Percentiles rank a stretch among this genome's conserved stretches.
These are phyloP conservation scores for Agonopterix heracliana DNA, from an alignment of 2,888 invertebrate species.

Conservation along the genomic window DNA sequence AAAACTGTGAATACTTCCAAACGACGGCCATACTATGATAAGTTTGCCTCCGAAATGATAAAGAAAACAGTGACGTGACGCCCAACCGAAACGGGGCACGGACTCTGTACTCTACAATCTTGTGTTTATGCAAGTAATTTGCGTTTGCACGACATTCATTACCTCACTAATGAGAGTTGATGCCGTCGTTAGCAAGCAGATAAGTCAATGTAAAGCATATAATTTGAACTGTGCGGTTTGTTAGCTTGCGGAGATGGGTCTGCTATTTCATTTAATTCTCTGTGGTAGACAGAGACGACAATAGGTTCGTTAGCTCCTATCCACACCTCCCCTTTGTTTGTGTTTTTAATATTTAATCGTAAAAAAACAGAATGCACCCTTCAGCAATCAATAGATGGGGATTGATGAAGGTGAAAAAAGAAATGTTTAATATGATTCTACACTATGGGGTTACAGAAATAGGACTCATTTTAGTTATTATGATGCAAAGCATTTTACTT, in stretches of 20 bases:
- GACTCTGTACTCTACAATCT: slow-evolving; percentile 23
- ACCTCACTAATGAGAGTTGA: slow-evolving; percentile 12
- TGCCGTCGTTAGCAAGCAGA: background rate
- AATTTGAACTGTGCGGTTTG: background rate
- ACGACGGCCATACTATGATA: slow-evolving; percentile 79
- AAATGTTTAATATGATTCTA: no score
- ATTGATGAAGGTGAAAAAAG: no score
- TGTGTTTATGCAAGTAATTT: slow-evolving; percentile 6
- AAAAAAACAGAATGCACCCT: no score
- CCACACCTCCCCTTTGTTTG: background rate
- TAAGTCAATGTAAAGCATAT: slow-evolving; percentile 18
- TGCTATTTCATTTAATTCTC: slow-evolving; percentile 2
- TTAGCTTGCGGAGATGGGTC: background rate
- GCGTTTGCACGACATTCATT: slow-evolving; percentile 25
- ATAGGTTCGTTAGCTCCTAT: background rate
- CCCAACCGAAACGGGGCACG: slow-evolving; percentile 27
- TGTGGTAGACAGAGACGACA: slow-evolving; percentile 4
- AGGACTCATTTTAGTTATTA: no score
- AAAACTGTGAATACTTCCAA: slow-evolving; percentile 80
- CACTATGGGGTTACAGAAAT: no score
- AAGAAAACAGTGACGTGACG: slow-evolving; percentile 67
- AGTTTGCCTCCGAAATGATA: slow-evolving; percentile 76
- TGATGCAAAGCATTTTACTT: no score
- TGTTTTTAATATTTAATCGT: no score
- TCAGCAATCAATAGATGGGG: no score